Conservation (phyloP, 2,888 invertebrate genomes). For the Lysandra bellargus region DNA sequence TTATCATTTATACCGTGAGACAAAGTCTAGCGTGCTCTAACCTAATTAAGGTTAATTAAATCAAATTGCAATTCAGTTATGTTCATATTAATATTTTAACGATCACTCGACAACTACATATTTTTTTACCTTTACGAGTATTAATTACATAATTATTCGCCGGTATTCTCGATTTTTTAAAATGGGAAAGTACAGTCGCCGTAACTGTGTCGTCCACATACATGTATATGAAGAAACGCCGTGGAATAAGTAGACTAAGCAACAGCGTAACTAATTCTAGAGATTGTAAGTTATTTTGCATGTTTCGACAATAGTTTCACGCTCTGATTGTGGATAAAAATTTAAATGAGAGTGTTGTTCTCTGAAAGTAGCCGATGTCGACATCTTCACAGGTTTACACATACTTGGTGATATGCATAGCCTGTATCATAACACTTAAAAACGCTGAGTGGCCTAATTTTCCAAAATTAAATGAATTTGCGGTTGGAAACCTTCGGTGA, state of each 20-base stretch:
- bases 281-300: conserved; percentile 80
- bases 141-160: conserved; percentile 28
- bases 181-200: conserved; percentile 53
- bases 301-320: conserved; percentile 79
- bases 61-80: conserved; percentile 50
- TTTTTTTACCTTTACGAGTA: conserved; percentile 24
- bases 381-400: conserved; percentile 39
- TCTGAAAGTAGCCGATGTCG: conserved; percentile 47
- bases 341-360: conserved; percentile 75
- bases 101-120: conserved; percentile 38
- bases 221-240: conserved; percentile 66
- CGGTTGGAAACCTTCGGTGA: not conserved
- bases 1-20: conserved; percentile 62
- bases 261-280: conserved; percentile 77
- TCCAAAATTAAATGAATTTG: no score
- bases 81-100: conserved; percentile 53
- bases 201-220: conserved; percentile 56
- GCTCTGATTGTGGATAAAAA: conserved; percentile 68
- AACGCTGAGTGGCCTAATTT: not conserved
- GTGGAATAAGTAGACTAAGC: conserved; percentile 70
- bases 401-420: not conserved
- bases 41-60: conserved; percentile 74
- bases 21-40: conserved; percentile 53
- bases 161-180: conserved; percentile 21
- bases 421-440: not conserved